Evolutionary conservation across 2,888 invertebrate genomes (phyloP).

Genomic region (Neoaliturus tenellus): DNA sequence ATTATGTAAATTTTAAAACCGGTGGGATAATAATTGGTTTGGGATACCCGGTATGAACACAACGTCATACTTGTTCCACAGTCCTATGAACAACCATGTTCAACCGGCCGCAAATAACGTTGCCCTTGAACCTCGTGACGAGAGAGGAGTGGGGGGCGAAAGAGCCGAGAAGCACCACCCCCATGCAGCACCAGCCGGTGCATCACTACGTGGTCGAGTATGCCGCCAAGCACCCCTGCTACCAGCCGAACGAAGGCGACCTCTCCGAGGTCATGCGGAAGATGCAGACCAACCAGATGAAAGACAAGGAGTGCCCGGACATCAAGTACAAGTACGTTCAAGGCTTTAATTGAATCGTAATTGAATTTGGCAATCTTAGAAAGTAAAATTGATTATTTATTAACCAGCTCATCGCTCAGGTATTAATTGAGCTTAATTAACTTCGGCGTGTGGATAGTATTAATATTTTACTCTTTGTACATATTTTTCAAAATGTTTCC

Average conservation of each 20-base stretch:
- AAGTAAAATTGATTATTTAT: too few species aligned
- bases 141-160: conserved; percentile 26
- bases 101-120: neutral
- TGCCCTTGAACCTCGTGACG: neutral
- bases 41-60: too few species aligned
- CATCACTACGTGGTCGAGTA: conserved; percentile 35
- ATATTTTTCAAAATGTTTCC: too few species aligned
- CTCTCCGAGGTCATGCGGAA: neutral
- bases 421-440: too few species aligned
- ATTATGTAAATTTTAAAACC: too few species aligned
- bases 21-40: too few species aligned
- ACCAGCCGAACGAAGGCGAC: conserved; percentile 11
- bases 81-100: neutral
- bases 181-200: neutral
- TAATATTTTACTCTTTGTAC: too few species aligned
- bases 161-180: neutral
- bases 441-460: too few species aligned
- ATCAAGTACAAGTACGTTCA: neutral
- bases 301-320: neutral
- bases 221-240: conserved; percentile 10
- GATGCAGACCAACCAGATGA: conserved; percentile 23
- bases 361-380: too few species aligned
- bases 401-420: too few species aligned
- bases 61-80: too few species aligned
- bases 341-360: too few species aligned